These are phyloP conservation scores for Eulemur coronatus DNA, from an alignment of 2,797 vertebrate species.

Conservation along the genomic window DNA sequence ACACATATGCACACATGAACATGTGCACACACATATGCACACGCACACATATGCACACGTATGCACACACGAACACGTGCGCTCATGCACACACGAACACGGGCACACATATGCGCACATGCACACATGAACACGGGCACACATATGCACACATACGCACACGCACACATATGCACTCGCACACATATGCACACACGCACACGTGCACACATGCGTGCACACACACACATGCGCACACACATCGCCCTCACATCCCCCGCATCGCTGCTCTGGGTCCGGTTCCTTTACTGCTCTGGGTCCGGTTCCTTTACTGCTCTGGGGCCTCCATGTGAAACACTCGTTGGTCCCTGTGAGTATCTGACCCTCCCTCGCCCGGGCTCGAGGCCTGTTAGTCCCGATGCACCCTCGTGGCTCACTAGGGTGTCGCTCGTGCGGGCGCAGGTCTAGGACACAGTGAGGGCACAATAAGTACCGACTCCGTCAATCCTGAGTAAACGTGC, in stretches of 20 bases:
- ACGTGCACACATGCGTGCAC: too few relatives aligned
- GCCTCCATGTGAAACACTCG: background rate
- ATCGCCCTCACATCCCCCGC: background rate
- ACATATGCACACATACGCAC: background rate
- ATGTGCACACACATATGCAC: background rate
- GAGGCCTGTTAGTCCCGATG: background rate
- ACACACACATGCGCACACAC: too few relatives aligned
- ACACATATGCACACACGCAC: background rate
- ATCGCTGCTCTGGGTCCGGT: background rate
- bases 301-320: background rate
- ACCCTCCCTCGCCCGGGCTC: rapidly evolving
- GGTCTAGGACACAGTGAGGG: background rate
- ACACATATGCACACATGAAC: too few relatives aligned
- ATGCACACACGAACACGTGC: too few relatives aligned
- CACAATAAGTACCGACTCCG: background rate
- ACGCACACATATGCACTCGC: too few relatives aligned
- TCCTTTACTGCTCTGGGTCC: background rate
- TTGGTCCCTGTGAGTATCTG: background rate
- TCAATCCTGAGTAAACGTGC: background rate
- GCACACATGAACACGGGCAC: too few relatives aligned
- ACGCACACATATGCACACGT: too few relatives aligned
- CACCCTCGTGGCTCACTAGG: background rate
- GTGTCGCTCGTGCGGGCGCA: background rate
- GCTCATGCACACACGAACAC: too few relatives aligned
- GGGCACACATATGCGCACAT: background rate